Base-by-base conservation (phyloP, 2,888 invertebrate species). In the Cheiracanthium punctorium region DNA sequence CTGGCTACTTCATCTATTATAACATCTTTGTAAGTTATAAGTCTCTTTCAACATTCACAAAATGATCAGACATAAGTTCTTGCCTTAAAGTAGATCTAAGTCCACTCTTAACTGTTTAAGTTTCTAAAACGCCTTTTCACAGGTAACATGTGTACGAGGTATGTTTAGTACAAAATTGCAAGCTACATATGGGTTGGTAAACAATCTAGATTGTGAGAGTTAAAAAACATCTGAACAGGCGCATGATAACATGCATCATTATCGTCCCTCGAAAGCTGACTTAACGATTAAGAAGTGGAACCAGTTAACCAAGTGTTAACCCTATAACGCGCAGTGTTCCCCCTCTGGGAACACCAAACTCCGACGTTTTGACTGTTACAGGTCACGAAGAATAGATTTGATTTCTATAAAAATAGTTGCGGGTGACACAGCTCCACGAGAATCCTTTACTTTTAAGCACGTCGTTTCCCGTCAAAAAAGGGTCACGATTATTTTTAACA, bases 1-100 rank as follows among this genome's bases (percentile, higher is more conserved):
- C 12, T 65, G 65, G 65, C 65, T 28, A 65, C 29, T 65, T 65
- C 30, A 65, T 65, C 65, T 28, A 65, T 29, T 29, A 65, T 30
- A 30, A 30, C 29, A 29, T 29, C 29, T 29, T 29, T 65, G 29
- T 65, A 65, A 65, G 1, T 28, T 65, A 65, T 48, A 48, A 48
- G 17, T 48, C 48, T 64, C 64, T 64, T 24, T 64, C 24, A 8
- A 24, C 64, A 29, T 64, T 64, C 64, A 64, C 24, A 28, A 28
- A n/a, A 24, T 14, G 64, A 29, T 64, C 24, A 29, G 64, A 64
- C 64, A 64, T 28, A 64, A 64, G 64, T 7, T 64, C 64, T 64
- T 64, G 24, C 24, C 64, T 64, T 64, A 64, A 64, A 64, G 14
- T 64, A 24, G 7, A 64, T 29, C 64, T 28, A 24, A 64, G 24